Percentiles rank a stretch among this genome's conserved stretches.
Conservation (phyloP, 2,797 vertebrate species). For the Myripristis murdjan region DNA sequence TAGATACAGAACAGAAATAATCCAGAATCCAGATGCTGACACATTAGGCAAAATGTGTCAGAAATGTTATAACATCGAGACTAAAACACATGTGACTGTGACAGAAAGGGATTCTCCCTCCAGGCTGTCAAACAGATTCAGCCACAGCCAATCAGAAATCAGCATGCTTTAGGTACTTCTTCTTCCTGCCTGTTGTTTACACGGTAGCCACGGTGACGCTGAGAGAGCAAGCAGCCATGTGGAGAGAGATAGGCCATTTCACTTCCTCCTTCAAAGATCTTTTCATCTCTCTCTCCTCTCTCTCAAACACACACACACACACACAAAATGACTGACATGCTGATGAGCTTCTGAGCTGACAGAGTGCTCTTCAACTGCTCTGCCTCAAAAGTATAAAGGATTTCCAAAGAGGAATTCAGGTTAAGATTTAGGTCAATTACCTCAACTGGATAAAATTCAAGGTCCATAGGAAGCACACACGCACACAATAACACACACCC, state of each 20-base stretch:
- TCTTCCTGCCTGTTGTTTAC: conserved; percentile 59
- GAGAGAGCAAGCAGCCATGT: conserved; percentile 54
- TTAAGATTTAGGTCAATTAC: conserved; percentile 34
- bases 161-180: conserved; percentile 25
- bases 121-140: conserved; percentile 8
- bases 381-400: conserved; percentile 25
- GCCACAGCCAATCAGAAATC: conserved; percentile 60
- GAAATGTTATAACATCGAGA: neutral
- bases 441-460: conserved; percentile 16
- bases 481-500: conserved; percentile 8
- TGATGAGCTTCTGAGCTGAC: neutral
- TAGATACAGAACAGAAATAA: too few relatives aligned
- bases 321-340: conserved; percentile 1
- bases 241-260: conserved; percentile 36
- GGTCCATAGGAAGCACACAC: neutral
- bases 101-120: conserved; percentile 47
- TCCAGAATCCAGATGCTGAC: too few relatives aligned
- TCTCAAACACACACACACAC: conserved; percentile 21
- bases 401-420: conserved; percentile 25
- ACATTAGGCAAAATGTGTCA: too few relatives aligned
- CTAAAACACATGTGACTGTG: neutral
- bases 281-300: neutral
- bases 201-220: conserved; percentile 56
- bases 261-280: conserved; percentile 59
- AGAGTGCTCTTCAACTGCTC: neutral